phyloP scores from a whole-genome alignment of 2,113 vertebrate species.

The Alexandromys fortis region DNA sequence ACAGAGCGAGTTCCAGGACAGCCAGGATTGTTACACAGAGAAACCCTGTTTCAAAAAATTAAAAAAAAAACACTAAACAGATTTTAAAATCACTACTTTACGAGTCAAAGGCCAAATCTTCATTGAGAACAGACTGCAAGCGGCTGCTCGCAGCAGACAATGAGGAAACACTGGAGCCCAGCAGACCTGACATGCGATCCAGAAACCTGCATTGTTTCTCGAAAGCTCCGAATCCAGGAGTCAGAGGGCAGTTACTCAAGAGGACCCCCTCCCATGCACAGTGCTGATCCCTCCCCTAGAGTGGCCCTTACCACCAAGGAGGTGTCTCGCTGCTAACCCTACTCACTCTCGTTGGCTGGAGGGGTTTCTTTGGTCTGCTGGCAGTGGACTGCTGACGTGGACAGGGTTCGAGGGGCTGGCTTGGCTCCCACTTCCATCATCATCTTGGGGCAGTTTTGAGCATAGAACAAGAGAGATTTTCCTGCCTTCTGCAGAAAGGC shows the following conservation, averaged over 20 bases:
- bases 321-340: background rate
- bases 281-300: background rate
- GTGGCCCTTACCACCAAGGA: background rate
- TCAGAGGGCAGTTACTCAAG: background rate
- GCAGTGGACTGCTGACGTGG: slow-evolving; percentile 87
- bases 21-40: background rate
- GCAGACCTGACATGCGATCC: background rate
- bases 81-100: background rate
- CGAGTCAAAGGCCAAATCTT: slow-evolving; percentile 3
- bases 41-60: background rate
- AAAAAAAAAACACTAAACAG: background rate
- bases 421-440: slow-evolving; percentile 95
- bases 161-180: background rate
- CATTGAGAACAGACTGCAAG: background rate
- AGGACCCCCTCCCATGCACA: background rate
- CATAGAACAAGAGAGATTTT: slow-evolving; percentile 91
- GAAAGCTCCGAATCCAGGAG: background rate
- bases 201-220: background rate
- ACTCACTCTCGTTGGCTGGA: slow-evolving; percentile 87
- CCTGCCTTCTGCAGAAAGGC: slow-evolving; percentile 95
- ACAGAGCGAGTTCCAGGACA: background rate
- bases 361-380: slow-evolving; percentile 88
- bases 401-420: slow-evolving; percentile 87
- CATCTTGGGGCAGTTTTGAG: slow-evolving; percentile 96
- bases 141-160: background rate